Conservation (phyloP, 2,113 vertebrate species). For the Seriola dumerili region DNA sequence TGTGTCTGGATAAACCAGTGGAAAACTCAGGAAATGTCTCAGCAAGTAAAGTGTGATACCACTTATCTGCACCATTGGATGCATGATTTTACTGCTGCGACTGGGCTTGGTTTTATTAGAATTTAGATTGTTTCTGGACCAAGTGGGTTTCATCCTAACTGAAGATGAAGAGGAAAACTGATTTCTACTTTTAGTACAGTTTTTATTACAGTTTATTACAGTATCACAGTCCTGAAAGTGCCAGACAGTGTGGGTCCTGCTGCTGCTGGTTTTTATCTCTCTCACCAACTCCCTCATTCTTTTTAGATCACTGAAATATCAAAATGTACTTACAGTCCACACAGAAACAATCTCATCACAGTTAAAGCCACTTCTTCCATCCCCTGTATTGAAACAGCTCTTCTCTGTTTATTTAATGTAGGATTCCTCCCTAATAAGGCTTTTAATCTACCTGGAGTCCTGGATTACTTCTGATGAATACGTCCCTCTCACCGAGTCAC, state of each 20-base stretch:
- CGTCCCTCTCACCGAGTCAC: background rate
- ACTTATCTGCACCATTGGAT: too few relatives aligned
- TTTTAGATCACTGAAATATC: background rate
- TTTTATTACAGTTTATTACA: too few relatives aligned
- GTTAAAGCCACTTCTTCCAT: too few relatives aligned
- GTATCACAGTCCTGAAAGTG: too few relatives aligned
- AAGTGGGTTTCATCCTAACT: background rate
- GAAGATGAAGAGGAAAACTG: background rate
- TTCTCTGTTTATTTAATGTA: background rate
- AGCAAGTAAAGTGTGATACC: background rate
- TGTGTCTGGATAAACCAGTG: background rate
- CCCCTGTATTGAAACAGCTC: background rate
- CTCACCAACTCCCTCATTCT: background rate
- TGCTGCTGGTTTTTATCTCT: background rate
- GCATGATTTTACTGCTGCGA: too few relatives aligned
- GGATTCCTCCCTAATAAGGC: background rate
- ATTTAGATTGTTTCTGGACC: background rate
- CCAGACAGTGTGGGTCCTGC: background rate
- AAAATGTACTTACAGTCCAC: too few relatives aligned
- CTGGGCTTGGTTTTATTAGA: too few relatives aligned
- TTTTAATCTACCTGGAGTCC: background rate
- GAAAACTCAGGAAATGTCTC: background rate
- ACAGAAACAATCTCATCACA: too few relatives aligned
- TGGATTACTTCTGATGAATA: background rate
- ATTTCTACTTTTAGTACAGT: background rate